phyloP scores from a whole-genome alignment of 2,797 vertebrate species.

The Myotis daubentonii region DNA sequence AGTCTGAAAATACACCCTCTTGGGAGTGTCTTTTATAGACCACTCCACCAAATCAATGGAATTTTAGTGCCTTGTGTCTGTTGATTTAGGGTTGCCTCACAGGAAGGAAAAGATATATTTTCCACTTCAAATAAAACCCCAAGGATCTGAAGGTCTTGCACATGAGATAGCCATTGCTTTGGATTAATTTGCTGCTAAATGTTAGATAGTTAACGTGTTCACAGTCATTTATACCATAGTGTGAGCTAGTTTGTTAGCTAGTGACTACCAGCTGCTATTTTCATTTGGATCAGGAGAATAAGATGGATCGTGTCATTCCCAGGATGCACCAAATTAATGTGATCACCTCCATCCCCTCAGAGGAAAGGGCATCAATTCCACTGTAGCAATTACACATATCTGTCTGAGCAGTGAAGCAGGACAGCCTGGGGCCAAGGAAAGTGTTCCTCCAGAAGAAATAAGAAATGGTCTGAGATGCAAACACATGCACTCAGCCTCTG shows the following conservation, averaged over 20 bases:
- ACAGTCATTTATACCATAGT: not conserved
- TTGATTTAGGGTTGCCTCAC: not conserved
- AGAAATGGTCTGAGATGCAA: not conserved
- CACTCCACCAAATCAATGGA: not conserved
- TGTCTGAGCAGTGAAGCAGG: not conserved
- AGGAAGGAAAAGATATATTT: not conserved
- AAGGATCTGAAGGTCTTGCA: not conserved
- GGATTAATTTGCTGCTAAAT: not conserved
- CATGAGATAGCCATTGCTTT: not conserved
- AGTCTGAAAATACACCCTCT: not conserved
- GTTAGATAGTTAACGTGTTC: not conserved
- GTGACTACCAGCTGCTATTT: not conserved
- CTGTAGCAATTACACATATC: not conserved
- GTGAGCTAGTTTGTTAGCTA: conserved; percentile 16
- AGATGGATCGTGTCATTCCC: not conserved
- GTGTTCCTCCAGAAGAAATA: not conserved
- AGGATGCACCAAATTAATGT: not conserved
- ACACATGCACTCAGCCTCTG: not conserved
- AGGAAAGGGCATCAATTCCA: not conserved
- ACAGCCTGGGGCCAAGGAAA: not conserved
- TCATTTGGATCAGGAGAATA: not conserved
- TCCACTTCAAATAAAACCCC: not conserved
- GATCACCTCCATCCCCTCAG: not conserved
- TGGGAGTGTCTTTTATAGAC: not conserved
- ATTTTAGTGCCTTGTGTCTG: not conserved